Evolutionary conservation across 2,888 invertebrate genomes (phyloP).

Genomic region (Boloria selene): DNA sequence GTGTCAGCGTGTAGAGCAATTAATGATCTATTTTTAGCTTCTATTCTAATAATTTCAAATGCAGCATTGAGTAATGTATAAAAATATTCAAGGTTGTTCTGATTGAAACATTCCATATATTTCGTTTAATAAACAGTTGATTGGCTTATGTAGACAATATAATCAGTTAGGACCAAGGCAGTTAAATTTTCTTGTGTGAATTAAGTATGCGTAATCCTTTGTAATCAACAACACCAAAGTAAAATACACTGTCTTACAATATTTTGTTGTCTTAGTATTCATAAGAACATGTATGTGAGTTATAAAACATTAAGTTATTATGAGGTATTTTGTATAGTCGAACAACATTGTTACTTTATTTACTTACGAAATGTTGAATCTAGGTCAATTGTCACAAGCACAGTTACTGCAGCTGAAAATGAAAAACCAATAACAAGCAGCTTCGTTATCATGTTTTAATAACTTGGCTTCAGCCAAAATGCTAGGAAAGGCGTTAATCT

Average conservation of each 20-base stretch:
- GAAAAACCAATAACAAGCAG: constrained; percentile 18
- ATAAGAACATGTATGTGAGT: too few species aligned
- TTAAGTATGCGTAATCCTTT: background rate
- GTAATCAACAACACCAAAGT: background rate
- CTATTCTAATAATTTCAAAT: constrained; percentile 18
- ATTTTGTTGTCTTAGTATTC: too few species aligned
- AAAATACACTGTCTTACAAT: background rate
- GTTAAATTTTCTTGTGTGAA: background rate
- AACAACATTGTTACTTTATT: constrained; percentile 15
- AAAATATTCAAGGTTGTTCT: constrained; percentile 24
- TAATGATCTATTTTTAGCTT: constrained; percentile 21
- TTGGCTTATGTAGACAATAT: constrained; percentile 12
- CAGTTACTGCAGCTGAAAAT: constrained; percentile 10
- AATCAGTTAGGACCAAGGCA: background rate
- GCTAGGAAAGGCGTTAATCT: background rate
- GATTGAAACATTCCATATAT: constrained; percentile 17
- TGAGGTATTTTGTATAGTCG: background rate
- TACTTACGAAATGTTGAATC: constrained; percentile 18
- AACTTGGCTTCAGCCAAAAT: constrained; percentile 7
- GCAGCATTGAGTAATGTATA: constrained; percentile 1
- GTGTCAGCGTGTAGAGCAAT: constrained; percentile 1
- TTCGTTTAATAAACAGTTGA: constrained; percentile 18
- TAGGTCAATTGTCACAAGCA: constrained; percentile 15
- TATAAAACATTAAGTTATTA: too few species aligned
- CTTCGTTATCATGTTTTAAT: constrained; percentile 14